Base-by-base conservation (phyloP, 2,888 invertebrate species). In the Muscina levida region DNA sequence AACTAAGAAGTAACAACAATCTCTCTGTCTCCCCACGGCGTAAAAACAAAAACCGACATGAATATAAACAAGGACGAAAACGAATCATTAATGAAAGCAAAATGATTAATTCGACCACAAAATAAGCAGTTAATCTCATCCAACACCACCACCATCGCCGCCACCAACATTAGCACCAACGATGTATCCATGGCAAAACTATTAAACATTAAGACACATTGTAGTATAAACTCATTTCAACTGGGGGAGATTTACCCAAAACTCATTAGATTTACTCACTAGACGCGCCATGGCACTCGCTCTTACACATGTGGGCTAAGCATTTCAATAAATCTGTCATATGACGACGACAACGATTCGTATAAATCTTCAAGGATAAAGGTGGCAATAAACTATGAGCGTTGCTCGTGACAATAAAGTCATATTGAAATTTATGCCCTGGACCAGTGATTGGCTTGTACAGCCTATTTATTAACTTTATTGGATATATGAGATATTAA, bases 321-420 rank as follows among this genome's bases (percentile, higher is more conserved):
- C 31, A 31, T 62, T 62, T n/a, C 62, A 19, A 42, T 62, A 62
- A 42, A 62, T 62, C 62, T 62, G 42, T 62, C 62, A 19, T 62
- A 22, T 39, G 42, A 17, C 17, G 17, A 42, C 13, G 42, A 17
- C 17, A 11, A 42, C 13, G 22, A 1, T 37, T 15, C 15, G 1
- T 19, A 59, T 62, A 62, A 62, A 62, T 62, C 22, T 22, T 62
- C 17, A 31, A 17, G 62, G 19, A 22, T 42, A 22, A 42, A 62
- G 42, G 19, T 62, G 62, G n/a, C 62, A n/a, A 42, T 62, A 11
- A 62, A 42, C 31, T 8, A 31, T 31, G 8, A 8, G n/a, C n/a
- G 31, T 31, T 31, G 31, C 31, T 42, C 19, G 62, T 3, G 22
- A 31, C 37, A 62, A 39, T 42, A n/a, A 59, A 59, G 11, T 4